Percentiles rank a stretch among this genome's conserved stretches.
Evolutionary conservation across 2,113 vertebrate genomes (phyloP).

Genomic region (Pycnonotus jocosus): DNA sequence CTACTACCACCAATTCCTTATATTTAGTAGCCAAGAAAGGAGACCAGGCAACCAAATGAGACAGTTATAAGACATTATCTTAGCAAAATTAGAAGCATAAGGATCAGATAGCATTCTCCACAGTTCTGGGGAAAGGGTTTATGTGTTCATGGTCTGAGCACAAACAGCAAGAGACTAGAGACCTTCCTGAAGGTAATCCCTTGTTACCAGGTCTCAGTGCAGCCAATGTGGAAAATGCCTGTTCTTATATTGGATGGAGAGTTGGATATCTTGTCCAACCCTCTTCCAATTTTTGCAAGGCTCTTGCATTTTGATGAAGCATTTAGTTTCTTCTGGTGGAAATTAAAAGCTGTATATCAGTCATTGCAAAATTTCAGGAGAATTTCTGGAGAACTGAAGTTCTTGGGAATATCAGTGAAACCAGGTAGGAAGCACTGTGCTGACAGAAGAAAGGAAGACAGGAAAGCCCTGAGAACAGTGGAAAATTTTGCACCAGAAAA

Average conservation of each 20-base stretch:
- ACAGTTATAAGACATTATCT: not conserved
- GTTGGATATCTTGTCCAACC: not conserved
- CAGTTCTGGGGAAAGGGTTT: not conserved
- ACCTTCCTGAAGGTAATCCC: not conserved
- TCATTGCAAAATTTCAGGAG: not conserved
- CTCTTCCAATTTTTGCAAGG: not conserved
- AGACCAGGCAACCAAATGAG: not conserved
- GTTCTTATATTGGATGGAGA: not conserved
- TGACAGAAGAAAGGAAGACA: not conserved
- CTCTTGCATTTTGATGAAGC: not conserved
- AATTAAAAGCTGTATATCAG: not conserved
- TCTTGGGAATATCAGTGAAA: not conserved
- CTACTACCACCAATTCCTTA: too few species aligned
- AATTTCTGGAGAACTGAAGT: not conserved
- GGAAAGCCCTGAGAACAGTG: not conserved
- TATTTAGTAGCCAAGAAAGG: not conserved
- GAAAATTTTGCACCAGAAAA: not conserved
- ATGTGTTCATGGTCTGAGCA: not conserved
- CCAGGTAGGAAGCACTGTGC: not conserved
- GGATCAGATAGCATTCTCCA: not conserved
- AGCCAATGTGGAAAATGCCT: not conserved
- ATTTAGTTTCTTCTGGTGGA: not conserved
- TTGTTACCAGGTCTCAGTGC: not conserved
- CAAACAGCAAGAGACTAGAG: not conserved
- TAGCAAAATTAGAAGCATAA: not conserved